A percentile compares a stretch with the other conserved stretches of the same genome.
Evolutionary conservation across 2,113 vertebrate species (phyloP).

Genomic region (Falcunculus frontatus): DNA sequence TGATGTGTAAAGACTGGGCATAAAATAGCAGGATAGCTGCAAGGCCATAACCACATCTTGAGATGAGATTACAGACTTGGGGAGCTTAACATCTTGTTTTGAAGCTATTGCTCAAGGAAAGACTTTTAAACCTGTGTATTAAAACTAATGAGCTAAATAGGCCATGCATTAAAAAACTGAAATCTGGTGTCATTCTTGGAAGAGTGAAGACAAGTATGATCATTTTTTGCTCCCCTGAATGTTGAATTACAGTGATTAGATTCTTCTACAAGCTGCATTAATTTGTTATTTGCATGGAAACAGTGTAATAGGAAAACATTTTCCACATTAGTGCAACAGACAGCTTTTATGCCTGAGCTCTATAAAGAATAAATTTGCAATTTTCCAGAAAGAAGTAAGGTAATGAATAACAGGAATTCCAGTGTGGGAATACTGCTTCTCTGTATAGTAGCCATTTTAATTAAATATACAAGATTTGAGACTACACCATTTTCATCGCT

Average conservation of each 20-base stretch:
- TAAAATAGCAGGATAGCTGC: not conserved
- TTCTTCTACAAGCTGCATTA: constrained; percentile 53
- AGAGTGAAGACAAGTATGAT: constrained; percentile 34
- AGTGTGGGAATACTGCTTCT: constrained; percentile 10
- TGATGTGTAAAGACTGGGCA: not conserved
- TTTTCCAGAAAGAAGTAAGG: constrained; percentile 46
- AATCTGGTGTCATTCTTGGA: constrained; percentile 54
- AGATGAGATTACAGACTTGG: not conserved
- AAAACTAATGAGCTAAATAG: constrained; percentile 53
- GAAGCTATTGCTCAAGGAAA: not conserved
- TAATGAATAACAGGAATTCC: constrained; percentile 48
- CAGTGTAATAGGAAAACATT: constrained; percentile 54
- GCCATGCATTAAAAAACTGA: constrained; percentile 37
- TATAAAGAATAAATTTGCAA: constrained; percentile 54
- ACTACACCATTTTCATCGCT: not conserved
- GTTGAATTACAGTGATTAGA: constrained; percentile 64
- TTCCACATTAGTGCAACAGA: constrained; percentile 60
- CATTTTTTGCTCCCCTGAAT: constrained; percentile 65
- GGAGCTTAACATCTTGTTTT: not conserved
- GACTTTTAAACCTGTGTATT: constrained; percentile 42
- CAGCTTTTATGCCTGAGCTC: constrained; percentile 40
- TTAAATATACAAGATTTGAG: constrained; percentile 12
- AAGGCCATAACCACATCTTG: not conserved
- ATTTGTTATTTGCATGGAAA: constrained; percentile 63
- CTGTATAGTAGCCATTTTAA: constrained; percentile 14